A percentile compares a stretch with the other conserved stretches of the same genome.
phyloP scores from a whole-genome alignment of 1,140 invertebrate species.

The Drosophila ironensis region DNA sequence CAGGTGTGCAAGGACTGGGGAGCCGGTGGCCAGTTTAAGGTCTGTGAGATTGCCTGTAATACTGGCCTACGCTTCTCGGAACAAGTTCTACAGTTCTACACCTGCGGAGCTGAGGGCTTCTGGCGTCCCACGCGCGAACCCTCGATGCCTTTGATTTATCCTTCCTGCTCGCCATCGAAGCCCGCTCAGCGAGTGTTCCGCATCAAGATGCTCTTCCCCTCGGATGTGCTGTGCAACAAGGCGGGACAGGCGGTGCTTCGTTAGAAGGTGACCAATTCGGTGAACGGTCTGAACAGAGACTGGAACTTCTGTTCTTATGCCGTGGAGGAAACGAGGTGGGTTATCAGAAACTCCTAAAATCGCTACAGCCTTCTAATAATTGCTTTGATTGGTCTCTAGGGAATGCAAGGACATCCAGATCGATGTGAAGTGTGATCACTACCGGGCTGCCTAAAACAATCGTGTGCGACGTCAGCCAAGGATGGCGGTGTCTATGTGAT shows the following conservation, averaged over 20 bases:
- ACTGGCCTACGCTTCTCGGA: slow-evolving; percentile 94
- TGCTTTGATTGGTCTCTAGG: too few relatives aligned
- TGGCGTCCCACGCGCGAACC: slow-evolving; percentile 95
- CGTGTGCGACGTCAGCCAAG: slow-evolving; percentile 86
- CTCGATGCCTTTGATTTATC: slow-evolving; percentile 90
- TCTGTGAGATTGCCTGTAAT: slow-evolving; percentile 94
- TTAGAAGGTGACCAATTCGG: slow-evolving; percentile 92
- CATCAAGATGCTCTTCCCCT: slow-evolving; percentile 96
- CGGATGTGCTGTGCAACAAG: slow-evolving; percentile 95
- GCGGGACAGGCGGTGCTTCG: slow-evolving; percentile 95
- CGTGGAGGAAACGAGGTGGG: slow-evolving; percentile 84
- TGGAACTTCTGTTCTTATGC: slow-evolving; percentile 97
- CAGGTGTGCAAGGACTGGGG: slow-evolving; percentile 98
- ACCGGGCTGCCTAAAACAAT: slow-evolving; percentile 83
- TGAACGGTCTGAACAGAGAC: slow-evolving; percentile 94
- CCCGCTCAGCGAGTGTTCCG: slow-evolving; percentile 95
- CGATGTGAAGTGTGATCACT: slow-evolving; percentile 93
- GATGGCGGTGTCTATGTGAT: slow-evolving; percentile 90
- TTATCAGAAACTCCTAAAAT: background rate
- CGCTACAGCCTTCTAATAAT: too few relatives aligned
- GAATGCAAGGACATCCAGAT: slow-evolving; percentile 95
- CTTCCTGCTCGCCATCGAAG: slow-evolving; percentile 92
- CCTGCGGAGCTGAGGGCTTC: slow-evolving; percentile 97
- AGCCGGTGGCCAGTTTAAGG: slow-evolving; percentile 95
- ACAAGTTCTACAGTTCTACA: slow-evolving; percentile 95